phyloP scores from a whole-genome alignment of 2,888 invertebrate species.

The Tenodera sinensis region DNA sequence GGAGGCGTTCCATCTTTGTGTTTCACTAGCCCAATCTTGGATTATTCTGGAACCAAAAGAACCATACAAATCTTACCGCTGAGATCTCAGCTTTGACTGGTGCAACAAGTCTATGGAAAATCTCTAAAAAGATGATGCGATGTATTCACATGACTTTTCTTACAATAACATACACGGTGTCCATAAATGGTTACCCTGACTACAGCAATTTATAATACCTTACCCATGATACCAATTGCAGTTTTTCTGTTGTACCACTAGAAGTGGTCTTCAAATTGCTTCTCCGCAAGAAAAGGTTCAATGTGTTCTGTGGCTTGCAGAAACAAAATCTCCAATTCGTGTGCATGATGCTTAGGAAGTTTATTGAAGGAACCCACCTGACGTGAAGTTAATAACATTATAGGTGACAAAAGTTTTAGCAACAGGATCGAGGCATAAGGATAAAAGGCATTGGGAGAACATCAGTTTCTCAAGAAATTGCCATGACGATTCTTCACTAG shows the following conservation, averaged over 20 bases:
- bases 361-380: not conserved
- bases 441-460: not conserved
- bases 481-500: not conserved
- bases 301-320: not conserved
- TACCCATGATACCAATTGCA: not conserved
- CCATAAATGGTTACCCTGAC: not conserved
- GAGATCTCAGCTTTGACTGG: no score
- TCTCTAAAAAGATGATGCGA: no score
- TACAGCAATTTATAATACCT: no score
- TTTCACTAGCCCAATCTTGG: no score
- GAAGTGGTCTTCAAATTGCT: no score
- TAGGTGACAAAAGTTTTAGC: not conserved
- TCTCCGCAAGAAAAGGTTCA: not conserved
- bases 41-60: no score
- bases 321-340: not conserved
- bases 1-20: no score
- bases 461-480: not conserved
- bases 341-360: no score
- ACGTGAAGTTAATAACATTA: not conserved
- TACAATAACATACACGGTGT: no score
- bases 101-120: no score
- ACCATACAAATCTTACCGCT: no score
- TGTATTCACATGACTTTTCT: no score
- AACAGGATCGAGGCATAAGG: not conserved
- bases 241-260: not conserved